A percentile compares a stretch with the other conserved stretches of the same genome.
phyloP scores from a whole-genome alignment of 2,888 invertebrate species.

The Ochropacha duplaris region DNA sequence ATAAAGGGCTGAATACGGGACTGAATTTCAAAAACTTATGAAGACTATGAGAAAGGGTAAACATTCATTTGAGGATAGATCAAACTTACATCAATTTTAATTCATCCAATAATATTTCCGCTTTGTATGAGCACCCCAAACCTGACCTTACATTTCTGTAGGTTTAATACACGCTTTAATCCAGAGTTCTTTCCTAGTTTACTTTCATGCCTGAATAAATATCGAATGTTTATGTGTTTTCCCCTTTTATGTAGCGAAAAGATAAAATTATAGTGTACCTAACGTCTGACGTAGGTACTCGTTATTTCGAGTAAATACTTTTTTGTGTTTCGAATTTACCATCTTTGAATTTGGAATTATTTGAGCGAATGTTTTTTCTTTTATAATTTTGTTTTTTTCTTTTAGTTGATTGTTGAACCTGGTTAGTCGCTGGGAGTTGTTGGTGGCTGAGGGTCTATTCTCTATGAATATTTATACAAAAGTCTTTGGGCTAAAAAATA shows the following conservation, averaged over 20 bases:
- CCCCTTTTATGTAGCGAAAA: constrained; percentile 5
- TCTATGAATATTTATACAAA: too few species aligned
- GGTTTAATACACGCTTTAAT: constrained; percentile 31
- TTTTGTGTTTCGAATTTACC: background rate
- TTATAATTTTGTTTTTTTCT: background rate
- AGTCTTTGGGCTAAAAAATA: too few species aligned
- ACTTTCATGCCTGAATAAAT: constrained; percentile 35
- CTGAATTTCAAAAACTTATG: too few species aligned
- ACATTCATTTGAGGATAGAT: too few species aligned
- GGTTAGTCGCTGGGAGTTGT: too few species aligned
- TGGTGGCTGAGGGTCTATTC: too few species aligned
- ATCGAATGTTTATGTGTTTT: constrained; percentile 30
- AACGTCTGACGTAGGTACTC: background rate
- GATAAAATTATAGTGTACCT: background rate
- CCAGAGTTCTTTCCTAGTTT: constrained; percentile 30
- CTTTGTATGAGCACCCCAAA: background rate
- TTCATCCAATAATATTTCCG: too few species aligned
- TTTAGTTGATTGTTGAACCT: too few species aligned
- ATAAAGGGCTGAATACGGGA: too few species aligned
- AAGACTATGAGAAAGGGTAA: too few species aligned
- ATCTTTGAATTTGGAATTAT: background rate
- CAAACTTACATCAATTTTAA: too few species aligned
- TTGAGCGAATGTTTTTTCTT: background rate
- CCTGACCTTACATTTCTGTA: constrained; percentile 21
- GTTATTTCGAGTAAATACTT: background rate